These are phyloP conservation scores for Mungos mungo DNA, from an alignment of 2,113 vertebrate species.

Conservation along the genomic window DNA sequence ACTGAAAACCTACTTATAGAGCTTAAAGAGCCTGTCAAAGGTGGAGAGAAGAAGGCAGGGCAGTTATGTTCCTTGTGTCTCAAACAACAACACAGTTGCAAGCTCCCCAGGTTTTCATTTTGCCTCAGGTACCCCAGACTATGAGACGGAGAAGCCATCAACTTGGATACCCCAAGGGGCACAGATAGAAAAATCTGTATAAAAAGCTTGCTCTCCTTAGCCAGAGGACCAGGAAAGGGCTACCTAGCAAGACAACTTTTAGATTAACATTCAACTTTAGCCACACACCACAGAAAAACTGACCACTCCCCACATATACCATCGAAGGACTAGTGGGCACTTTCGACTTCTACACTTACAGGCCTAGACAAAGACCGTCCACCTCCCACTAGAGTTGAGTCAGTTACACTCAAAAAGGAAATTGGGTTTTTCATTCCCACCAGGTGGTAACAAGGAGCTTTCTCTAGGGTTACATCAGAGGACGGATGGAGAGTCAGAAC, in stretches of 20 bases:
- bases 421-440: no score
- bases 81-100: not conserved
- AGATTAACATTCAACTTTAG: not conserved
- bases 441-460: not conserved
- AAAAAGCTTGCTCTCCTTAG: not conserved
- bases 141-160: not conserved
- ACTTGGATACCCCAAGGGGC: not conserved
- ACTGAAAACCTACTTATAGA: not conserved
- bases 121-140: not conserved
- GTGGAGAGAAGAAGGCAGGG: not conserved
- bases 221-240: not conserved
- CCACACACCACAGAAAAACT: not conserved
- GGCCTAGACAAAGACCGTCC: not conserved
- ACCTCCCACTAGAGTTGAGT: not conserved
- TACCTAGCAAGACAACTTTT: not conserved
- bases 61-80: not conserved
- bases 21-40: not conserved
- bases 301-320: rapidly evolving
- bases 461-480: not conserved
- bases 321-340: not conserved
- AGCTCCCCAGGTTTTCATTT: not conserved
- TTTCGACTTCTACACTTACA: not conserved
- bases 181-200: not conserved
- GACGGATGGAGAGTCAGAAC: not conserved
- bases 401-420: not conserved